These are phyloP conservation scores for Falco biarmicus DNA, from an alignment of 2,797 vertebrate species.

Conservation along the genomic window DNA sequence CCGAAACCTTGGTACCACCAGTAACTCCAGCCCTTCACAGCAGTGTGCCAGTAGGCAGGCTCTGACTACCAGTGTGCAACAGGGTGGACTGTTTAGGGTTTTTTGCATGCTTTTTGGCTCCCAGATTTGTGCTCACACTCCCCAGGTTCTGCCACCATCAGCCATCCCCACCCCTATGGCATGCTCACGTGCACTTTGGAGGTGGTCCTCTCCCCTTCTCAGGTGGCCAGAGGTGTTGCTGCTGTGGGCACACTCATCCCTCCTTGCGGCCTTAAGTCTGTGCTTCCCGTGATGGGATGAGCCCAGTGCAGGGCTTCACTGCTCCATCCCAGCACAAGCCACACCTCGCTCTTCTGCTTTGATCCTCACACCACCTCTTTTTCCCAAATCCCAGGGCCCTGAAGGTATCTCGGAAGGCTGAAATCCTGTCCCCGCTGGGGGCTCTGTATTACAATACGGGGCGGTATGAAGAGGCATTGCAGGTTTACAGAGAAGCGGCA, in stretches of 20 bases:
- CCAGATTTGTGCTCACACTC: neutral
- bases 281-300: neutral
- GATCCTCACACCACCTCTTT: neutral
- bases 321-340: neutral
- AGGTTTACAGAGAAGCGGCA: conserved; percentile 88
- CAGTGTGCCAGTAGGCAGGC: neutral
- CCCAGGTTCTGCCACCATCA: neutral
- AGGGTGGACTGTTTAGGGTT: rapidly evolving
- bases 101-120: neutral
- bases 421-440: conserved; percentile 90
- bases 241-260: neutral
- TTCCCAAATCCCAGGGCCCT: conserved; percentile 81
- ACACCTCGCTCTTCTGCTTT: rapidly evolving
- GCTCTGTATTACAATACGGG: conserved; percentile 97
- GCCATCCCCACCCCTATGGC: neutral
- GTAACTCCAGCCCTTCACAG: neutral
- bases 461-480: conserved; percentile 88
- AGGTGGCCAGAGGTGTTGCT: neutral
- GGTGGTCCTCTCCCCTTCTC: neutral
- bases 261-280: neutral
- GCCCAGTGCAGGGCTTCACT: neutral
- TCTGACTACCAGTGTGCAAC: neutral
- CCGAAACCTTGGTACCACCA: neutral
- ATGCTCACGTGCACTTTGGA: rapidly evolving
- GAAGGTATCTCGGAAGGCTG: conserved; percentile 86